A percentile compares a stretch with the other conserved stretches of the same genome.
phyloP scores from a whole-genome alignment of 2,888 invertebrate genomes.

The Eurytoma adleriae region DNA sequence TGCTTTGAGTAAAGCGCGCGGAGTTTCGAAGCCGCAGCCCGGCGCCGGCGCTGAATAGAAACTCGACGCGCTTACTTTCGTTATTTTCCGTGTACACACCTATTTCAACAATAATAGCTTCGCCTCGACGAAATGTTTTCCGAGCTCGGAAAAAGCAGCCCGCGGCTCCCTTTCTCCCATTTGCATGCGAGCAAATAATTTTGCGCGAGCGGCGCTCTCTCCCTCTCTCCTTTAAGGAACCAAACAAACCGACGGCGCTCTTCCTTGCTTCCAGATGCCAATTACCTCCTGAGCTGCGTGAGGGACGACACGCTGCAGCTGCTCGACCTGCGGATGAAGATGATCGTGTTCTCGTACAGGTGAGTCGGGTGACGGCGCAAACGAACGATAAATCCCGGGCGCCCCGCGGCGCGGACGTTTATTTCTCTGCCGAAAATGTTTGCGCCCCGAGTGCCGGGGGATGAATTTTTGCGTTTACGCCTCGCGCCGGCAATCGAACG shows the following conservation, averaged over 20 bases:
- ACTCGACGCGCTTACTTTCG: conserved; percentile 18
- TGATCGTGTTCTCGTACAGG: conserved; percentile 93
- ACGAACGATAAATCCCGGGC: neutral
- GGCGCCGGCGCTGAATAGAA: conserved; percentile 10
- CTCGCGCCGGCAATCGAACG: conserved; percentile 27
- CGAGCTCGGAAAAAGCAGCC: neutral
- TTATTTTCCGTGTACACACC: conserved; percentile 8
- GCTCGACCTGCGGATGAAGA: conserved; percentile 96
- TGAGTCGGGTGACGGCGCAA: conserved; percentile 77
- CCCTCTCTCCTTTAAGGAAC: too few species aligned
- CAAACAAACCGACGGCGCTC: neutral
- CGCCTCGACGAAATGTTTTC: neutral
- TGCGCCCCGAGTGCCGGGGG: neutral
- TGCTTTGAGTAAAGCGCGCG: neutral
- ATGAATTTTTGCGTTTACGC: conserved; percentile 23
- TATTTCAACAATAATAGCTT: neutral
- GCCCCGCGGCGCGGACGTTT: too few species aligned
- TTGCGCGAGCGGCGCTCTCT: too few species aligned
- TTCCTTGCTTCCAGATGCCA: conserved; percentile 83
- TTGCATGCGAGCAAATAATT: too few species aligned
- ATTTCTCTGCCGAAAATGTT: neutral
- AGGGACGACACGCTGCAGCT: conserved; percentile 96
- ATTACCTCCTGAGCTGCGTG: conserved; percentile 93
- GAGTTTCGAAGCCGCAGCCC: neutral
- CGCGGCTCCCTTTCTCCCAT: too few species aligned